Conservation (phyloP, 2,888 invertebrate species). For the Dione juno region DNA sequence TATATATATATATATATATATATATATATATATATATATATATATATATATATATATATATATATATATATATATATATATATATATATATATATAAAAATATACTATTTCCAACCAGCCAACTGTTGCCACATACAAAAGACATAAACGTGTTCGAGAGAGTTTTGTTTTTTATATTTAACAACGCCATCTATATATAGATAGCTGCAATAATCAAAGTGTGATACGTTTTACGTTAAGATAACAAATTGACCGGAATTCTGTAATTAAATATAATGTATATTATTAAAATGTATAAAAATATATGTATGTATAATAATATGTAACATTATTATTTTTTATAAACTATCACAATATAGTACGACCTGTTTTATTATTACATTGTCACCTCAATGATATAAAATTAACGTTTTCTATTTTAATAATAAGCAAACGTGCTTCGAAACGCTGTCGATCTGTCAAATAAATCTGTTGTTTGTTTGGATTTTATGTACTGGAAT, state of each 20-base stretch:
- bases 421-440: neutral
- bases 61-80: too few relatives aligned
- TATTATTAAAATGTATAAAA: too few relatives aligned
- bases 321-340: too few relatives aligned
- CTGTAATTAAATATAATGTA: too few relatives aligned
- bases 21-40: too few relatives aligned
- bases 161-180: neutral
- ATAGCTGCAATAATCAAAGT: neutral
- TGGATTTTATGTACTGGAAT: neutral
- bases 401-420: neutral
- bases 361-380: neutral
- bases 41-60: too few relatives aligned
- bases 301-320: too few relatives aligned
- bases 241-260: too few relatives aligned
- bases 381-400: neutral
- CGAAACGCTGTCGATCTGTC: neutral
- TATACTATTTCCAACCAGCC: too few relatives aligned
- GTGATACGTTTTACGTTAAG: neutral
- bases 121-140: conserved; percentile 13
- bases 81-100: too few relatives aligned
- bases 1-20: too few relatives aligned
- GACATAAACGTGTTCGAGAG: conserved; percentile 14
- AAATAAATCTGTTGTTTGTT: neutral
- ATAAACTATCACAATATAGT: neutral
- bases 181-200: conserved; percentile 6